phyloP scores from a whole-genome alignment of 2,888 invertebrate species.

The Omphaloscelis lunosa region DNA sequence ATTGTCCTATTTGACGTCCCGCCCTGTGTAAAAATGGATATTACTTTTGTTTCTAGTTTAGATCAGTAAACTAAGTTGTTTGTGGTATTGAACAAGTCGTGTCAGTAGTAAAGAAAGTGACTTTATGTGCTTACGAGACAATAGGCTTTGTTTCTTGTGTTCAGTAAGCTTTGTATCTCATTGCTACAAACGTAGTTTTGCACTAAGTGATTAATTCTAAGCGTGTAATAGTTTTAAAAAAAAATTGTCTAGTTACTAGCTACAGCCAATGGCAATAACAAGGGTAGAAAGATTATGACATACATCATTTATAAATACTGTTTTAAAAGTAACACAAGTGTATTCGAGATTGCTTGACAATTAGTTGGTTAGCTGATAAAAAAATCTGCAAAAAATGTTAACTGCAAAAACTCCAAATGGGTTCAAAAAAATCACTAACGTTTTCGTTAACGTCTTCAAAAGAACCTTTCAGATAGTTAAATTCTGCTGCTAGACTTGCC shows the following conservation, averaged over 20 bases:
- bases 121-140: conserved; percentile 23
- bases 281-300: too few relatives aligned
- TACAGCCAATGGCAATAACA: too few relatives aligned
- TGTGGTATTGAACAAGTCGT: conserved; percentile 32
- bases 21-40: background rate
- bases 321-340: too few relatives aligned
- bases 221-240: background rate
- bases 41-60: conserved; percentile 7
- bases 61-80: conserved; percentile 40
- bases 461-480: conserved; percentile 44
- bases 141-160: conserved; percentile 26
- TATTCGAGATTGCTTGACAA: too few relatives aligned
- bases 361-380: too few relatives aligned
- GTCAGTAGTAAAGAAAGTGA: conserved; percentile 22
- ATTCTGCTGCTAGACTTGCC: conserved; percentile 40
- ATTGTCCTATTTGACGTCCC: too few relatives aligned
- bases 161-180: conserved; percentile 20
- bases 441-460: conserved; percentile 14
- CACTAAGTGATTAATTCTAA: background rate
- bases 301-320: too few relatives aligned
- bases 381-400: too few relatives aligned
- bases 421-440: conserved; percentile 21
- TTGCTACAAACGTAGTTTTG: background rate
- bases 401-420: conserved; percentile 19
- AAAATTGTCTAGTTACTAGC: too few relatives aligned